These are phyloP conservation scores for Furcula furcula DNA, from an alignment of 2,888 invertebrate species.

Conservation along the genomic window DNA sequence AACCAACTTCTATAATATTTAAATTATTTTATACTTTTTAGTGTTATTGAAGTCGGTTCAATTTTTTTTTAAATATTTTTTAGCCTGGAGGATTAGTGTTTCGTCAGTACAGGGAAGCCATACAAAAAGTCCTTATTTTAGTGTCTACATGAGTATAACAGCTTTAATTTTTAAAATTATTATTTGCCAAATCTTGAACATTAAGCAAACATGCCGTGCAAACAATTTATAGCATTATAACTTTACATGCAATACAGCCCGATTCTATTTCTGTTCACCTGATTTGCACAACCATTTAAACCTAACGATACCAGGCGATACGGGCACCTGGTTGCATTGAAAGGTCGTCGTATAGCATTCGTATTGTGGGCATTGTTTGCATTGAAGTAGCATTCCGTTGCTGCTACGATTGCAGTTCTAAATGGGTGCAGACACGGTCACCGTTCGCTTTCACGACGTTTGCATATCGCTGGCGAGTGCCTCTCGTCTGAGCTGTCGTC, in stretches of 20 bases:
- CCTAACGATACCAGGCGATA: conserved; percentile 2
- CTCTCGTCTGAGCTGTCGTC: conserved; percentile 31
- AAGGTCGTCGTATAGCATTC: conserved; percentile 29
- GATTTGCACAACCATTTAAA: conserved; percentile 4
- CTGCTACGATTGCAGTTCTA: conserved; percentile 38
- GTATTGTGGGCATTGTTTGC: conserved; percentile 38
- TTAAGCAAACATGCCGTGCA: too few relatives aligned
- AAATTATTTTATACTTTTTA: too few relatives aligned
- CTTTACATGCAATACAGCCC: conserved; percentile 1
- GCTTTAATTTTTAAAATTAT: too few relatives aligned
- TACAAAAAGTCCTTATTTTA: too few relatives aligned
- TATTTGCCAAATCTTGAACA: too few relatives aligned
- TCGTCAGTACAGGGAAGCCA: too few relatives aligned
- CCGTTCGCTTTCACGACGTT: conserved; percentile 33
- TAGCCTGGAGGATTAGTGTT: too few relatives aligned
- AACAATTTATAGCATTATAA: too few relatives aligned
- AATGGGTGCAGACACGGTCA: conserved; percentile 40
- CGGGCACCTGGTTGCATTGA: conserved; percentile 20
- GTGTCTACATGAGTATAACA: too few relatives aligned
- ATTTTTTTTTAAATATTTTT: too few relatives aligned
- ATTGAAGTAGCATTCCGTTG: conserved; percentile 43
- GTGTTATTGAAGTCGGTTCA: too few relatives aligned
- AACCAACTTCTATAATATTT: too few relatives aligned
- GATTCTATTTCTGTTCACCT: neutral
- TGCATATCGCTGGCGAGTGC: conserved; percentile 24